phyloP scores from a whole-genome alignment of 2,888 invertebrate species.

The Drosophila niveifrons region DNA sequence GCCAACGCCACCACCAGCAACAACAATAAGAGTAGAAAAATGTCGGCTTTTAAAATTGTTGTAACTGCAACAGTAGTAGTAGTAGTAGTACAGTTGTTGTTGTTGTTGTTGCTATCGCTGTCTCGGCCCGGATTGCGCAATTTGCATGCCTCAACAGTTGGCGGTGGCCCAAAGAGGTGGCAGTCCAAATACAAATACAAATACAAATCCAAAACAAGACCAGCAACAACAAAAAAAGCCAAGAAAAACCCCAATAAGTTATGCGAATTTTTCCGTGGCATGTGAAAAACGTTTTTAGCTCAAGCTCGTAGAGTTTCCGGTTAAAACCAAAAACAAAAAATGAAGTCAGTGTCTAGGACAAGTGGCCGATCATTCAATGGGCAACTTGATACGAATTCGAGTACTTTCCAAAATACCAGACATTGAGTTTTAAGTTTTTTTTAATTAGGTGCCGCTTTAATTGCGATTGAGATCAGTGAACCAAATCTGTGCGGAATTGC shows the following conservation, averaged over 20 bases:
- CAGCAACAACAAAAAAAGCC: constrained; percentile 1
- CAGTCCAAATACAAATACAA: constrained; percentile 30
- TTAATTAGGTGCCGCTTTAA: constrained; percentile 60
- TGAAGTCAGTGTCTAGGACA: constrained; percentile 78
- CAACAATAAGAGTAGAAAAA: constrained; percentile 46
- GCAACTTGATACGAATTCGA: constrained; percentile 13
- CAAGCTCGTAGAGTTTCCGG: constrained; percentile 65
- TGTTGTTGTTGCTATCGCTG: constrained; percentile 54
- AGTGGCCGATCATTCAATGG: constrained; percentile 44
- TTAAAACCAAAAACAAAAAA: constrained; percentile 24
- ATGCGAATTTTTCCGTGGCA: constrained; percentile 68
- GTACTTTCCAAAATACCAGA: constrained; percentile 45
- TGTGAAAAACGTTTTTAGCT: constrained; percentile 62
- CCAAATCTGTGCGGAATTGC: constrained; percentile 7
- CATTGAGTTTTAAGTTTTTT: constrained; percentile 29
- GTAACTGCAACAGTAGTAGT: constrained; percentile 8
- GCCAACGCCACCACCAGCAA: constrained; percentile 22
- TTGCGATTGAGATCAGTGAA: constrained; percentile 51
- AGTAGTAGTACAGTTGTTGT: no score
- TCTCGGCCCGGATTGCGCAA: constrained; percentile 64
- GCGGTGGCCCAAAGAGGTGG: constrained; percentile 47
- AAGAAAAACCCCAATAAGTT: constrained; percentile 54
- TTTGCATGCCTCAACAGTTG: constrained; percentile 72
- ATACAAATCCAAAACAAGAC: constrained; percentile 7
- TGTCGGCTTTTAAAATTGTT: constrained; percentile 48